Conservation (phyloP, 2,113 vertebrate species). For the Podocnemis expansa region DNA sequence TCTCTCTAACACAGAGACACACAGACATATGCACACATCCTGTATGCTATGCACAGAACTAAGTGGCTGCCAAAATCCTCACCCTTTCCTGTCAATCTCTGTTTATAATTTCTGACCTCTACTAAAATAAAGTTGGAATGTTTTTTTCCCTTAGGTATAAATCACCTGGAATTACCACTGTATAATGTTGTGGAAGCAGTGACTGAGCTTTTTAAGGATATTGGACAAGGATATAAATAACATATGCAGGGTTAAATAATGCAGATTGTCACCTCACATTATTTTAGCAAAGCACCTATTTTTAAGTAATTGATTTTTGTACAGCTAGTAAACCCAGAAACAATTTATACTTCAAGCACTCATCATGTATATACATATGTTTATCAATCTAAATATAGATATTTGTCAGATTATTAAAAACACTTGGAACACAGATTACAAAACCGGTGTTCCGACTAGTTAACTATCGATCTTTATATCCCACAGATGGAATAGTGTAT, state of each 20-base stretch:
- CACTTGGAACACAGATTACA: not conserved
- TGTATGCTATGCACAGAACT: constrained; percentile 38
- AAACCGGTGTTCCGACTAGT: not conserved
- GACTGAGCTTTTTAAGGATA: not conserved
- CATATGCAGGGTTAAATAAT: not conserved
- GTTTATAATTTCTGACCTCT: not conserved
- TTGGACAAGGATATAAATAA: not conserved
- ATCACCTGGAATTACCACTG: not conserved
- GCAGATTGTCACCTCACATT: not conserved
- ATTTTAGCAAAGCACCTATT: not conserved
- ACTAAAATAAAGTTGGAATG: constrained; percentile 1
- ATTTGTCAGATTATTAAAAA: not conserved
- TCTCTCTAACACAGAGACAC: not conserved
- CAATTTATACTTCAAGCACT: not conserved
- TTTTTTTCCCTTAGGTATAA: not conserved
- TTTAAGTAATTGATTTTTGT: not conserved
- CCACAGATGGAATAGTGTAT: not conserved
- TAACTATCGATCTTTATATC: not conserved
- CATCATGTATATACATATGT: not conserved
- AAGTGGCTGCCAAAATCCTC: not conserved
- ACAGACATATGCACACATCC: not conserved
- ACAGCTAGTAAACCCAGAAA: not conserved
- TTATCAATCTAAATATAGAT: not conserved
- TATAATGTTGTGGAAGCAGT: not conserved
- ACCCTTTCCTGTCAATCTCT: not conserved